These are phyloP conservation scores for Lycopodina hypogea DNA, from an alignment of 37 sponge, comb jelly and placozoan species.

Conservation along the genomic window DNA sequence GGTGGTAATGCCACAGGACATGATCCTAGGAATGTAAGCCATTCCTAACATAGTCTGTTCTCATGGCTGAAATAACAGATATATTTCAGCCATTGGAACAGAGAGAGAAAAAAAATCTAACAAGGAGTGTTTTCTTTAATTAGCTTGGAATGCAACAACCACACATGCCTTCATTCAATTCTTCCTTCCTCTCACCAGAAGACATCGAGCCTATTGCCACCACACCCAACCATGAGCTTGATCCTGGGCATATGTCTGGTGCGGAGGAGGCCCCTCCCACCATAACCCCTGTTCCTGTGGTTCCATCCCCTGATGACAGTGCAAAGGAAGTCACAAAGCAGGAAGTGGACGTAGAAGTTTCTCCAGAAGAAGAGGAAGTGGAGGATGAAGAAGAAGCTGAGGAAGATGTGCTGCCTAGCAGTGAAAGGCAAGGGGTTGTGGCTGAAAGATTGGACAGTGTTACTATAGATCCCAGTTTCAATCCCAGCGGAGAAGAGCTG, in stretches of 20 bases:
- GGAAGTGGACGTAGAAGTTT: neutral
- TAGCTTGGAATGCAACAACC: too few species aligned
- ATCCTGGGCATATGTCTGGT: constrained; percentile 8
- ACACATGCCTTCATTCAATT: too few species aligned
- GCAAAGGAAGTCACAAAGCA: constrained; percentile 12
- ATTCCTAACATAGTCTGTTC: too few species aligned
- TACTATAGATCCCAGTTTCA: constrained; percentile 29
- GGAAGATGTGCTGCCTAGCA: neutral
- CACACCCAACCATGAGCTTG: constrained; percentile 3
- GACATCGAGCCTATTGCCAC: neutral
- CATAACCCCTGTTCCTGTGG: neutral
- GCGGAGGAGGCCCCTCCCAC: constrained; percentile 18
- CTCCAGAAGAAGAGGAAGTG: neutral
- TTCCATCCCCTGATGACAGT: constrained; percentile 12
- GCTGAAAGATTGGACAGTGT: constrained; percentile 35
- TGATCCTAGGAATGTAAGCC: too few species aligned
- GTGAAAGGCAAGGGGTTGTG: neutral
- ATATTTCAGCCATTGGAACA: too few species aligned
- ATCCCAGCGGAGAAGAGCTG: constrained; percentile 37
- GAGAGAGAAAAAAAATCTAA: too few species aligned
- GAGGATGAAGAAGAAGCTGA: neutral
- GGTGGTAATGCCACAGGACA: too few species aligned
- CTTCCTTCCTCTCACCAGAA: constrained; percentile 6
- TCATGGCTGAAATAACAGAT: too few species aligned
- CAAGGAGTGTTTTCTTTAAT: too few species aligned